Base-by-base conservation (phyloP, 1,140 invertebrate species). In the Prorops nasuta region DNA sequence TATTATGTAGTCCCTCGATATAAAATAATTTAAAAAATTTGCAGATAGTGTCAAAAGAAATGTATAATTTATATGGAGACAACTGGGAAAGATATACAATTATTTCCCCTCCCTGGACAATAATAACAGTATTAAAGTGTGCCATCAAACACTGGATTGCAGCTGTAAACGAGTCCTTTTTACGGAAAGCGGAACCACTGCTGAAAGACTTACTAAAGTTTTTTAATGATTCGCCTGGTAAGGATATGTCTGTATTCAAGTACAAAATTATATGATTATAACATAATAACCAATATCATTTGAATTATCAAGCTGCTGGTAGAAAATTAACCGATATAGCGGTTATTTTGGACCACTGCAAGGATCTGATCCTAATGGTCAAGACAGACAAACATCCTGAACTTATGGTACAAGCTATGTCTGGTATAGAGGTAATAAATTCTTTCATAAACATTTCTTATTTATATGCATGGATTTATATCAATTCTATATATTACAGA, bases 111-210 rank as follows among this genome's bases (percentile, higher is more conserved):
- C 75, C 75, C n/a, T 77, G 74, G 76, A 64, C 64, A 8, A 16
- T 49, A 8, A 24, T 48, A 16, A 49, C 51, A 21, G 66, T 65
- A 28, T 54, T 78, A 44, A 70, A 72, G 36, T 77, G 74, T 51
- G 64, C 72, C 18, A 50, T 67, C n/a, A 74, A 75, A 37, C 71
- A 76, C 32, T 76, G 72, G 70, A 72, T 72, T 16, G 72, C 70
- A 7, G 69, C 65, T n/a, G 56, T 74, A 10, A 66, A 56, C 46
- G 67, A 69, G 14, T 65, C 64, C 2, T 74, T 76, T 39, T 8
- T 35, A 3, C 56, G 54, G 40, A 32, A 39, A 40, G 66, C 56
- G n/a, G 58, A 71, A 45, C 0, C 14, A 15, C 38, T 57, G 12
- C 0, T 74, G 0, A 66, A 60, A 9, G 60, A 72, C 34, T 41